These are phyloP conservation scores for Hylia prasina DNA, from an alignment of 2,113 vertebrate genomes.

Conservation along the genomic window DNA sequence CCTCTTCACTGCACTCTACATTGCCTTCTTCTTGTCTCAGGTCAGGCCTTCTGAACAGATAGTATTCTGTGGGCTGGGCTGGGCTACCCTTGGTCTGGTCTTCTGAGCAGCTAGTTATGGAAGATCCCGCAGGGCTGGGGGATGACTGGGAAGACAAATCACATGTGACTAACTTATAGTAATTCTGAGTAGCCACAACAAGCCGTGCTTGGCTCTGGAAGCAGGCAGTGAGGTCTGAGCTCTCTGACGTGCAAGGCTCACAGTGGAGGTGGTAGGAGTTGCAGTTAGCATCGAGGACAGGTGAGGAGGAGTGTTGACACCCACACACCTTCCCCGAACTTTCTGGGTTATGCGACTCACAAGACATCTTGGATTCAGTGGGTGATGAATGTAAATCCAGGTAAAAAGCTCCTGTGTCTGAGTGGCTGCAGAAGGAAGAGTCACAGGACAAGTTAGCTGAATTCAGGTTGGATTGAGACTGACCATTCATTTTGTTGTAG, in stretches of 20 bases:
- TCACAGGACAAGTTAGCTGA: slow-evolving; percentile 79
- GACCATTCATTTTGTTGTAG: slow-evolving; percentile 88
- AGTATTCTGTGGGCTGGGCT: slow-evolving; percentile 89
- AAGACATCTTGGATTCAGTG: slow-evolving; percentile 78
- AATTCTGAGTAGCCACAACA: slow-evolving; percentile 96
- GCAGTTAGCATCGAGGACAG: slow-evolving; percentile 93
- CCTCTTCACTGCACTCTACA: background rate
- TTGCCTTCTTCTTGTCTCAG: slow-evolving; percentile 58
- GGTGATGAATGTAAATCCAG: slow-evolving; percentile 93
- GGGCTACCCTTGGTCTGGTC: slow-evolving; percentile 89
- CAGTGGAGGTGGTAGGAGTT: slow-evolving; percentile 86
- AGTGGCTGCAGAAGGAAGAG: slow-evolving; percentile 81
- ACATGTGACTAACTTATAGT: slow-evolving; percentile 96
- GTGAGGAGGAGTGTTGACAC: slow-evolving; percentile 77
- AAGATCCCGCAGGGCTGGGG: slow-evolving; percentile 89
- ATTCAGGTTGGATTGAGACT: slow-evolving; percentile 84
- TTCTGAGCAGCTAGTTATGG: slow-evolving; percentile 92
- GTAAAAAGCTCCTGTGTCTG: slow-evolving; percentile 90
- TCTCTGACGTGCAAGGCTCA: slow-evolving; percentile 68
- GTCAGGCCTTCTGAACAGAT: slow-evolving; percentile 83
- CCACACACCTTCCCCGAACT: slow-evolving; percentile 71
- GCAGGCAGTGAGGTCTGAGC: slow-evolving; percentile 84
- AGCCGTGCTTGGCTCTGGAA: slow-evolving; percentile 93
- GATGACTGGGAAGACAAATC: slow-evolving; percentile 96
- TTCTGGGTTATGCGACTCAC: slow-evolving; percentile 69